These are phyloP conservation scores for Sturnus vulgaris DNA, from an alignment of 2,113 vertebrate genomes.

Conservation along the genomic window DNA sequence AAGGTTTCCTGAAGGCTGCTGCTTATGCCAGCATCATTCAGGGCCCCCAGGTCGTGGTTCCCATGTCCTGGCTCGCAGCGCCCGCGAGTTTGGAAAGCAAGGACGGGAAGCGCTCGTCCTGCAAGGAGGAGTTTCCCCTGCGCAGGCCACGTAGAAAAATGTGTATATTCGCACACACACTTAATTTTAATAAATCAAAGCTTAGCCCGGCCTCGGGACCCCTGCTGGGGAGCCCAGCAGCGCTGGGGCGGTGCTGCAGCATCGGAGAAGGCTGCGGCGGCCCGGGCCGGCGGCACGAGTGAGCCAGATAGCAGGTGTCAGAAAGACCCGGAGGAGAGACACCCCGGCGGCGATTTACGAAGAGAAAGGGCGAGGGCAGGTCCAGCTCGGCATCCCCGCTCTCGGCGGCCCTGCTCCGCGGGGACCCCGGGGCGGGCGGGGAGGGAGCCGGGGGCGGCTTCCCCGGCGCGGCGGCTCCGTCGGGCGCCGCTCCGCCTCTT, in stretches of 20 bases:
- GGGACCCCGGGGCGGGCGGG: background rate
- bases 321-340: background rate
- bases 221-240: background rate
- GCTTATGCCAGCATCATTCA: background rate
- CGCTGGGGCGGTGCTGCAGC: background rate
- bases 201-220: background rate
- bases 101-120: background rate
- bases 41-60: background rate
- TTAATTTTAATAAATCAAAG: background rate
- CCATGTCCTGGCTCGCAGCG: background rate
- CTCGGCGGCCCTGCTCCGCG: background rate
- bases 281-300: background rate
- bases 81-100: background rate
- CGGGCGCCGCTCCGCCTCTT: background rate
- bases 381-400: background rate
- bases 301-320: background rate
- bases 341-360: too few relatives aligned
- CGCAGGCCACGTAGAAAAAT: background rate
- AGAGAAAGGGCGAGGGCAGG: background rate
- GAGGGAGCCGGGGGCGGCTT: fast-evolving
- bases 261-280: background rate
- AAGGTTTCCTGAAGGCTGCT: background rate
- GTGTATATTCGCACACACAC: background rate
- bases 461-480: background rate
- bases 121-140: too few relatives aligned